Base-by-base conservation (phyloP, 1,140 invertebrate genomes). In the Bombus cullumanus region DNA sequence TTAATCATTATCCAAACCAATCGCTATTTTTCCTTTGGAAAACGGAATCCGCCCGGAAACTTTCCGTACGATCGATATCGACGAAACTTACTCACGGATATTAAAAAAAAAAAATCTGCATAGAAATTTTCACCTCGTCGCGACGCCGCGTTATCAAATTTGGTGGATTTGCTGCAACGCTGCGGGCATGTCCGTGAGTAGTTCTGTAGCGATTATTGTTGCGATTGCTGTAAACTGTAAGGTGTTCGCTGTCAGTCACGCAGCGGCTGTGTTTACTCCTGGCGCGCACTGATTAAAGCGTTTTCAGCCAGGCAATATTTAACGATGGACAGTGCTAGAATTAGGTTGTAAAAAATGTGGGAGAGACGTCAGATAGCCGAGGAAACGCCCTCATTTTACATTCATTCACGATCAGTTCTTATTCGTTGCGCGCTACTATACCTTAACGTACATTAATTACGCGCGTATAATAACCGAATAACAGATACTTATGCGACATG, bases 191-290 rank as follows among this genome's bases (percentile, higher is more conserved):
- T 62, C 71, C 47, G 18, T 22, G 5, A 31, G 28, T 34, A 39
- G 62, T 72, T 6, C 39, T 10, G 13, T 31, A 37, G 43, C 59
- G 31, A 74, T 59, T 43, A 64, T 77, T 86, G 62, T 83, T 71
- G 80, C 31, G 22, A 75, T 15, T 53, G 57, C n/a, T 74, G 41
- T n/a, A n/a, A 53, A 53, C 6, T 34, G 13, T 34, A 47, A 25
- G 43, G 31, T 62, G 62, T 43, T 83, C 39, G 13, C 62, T 62
- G 22, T 39, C 34, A 75, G 80, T 82, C 64, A 85, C 80, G 80
- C 64, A 86, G 80, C 43, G 78, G 39, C 71, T 39, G 62, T 86
- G 80, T 86, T 85, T 83, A 81, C 73, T 53, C 1, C 73, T 76
- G 15, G 3, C 78, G 71, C 78, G 47, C 73, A 77, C 73, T 86